Base-by-base conservation (phyloP, 2,113 vertebrate species). In the Rattus rattus region DNA sequence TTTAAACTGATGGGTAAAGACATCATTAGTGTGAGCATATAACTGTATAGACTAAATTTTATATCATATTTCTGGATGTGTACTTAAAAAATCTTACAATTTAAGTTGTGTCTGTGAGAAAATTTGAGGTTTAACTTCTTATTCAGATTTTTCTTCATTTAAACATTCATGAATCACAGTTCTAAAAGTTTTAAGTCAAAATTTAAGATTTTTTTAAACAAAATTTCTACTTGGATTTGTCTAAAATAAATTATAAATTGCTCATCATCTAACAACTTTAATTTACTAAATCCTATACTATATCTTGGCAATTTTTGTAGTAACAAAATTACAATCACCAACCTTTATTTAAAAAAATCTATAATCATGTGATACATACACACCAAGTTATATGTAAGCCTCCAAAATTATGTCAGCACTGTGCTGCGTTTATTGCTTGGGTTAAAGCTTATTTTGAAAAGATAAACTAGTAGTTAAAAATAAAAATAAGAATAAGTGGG, bases 61-160 rank as follows among this genome's bases (percentile, higher is more conserved):
- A 0, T 13, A 24, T 69, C 26, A 88, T 61, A 7, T 84, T 97
- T 87, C 90, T 13, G 72, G 14, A n/a, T 63, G 2, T 86, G 20
- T 47, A 1, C 10, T 59, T 88, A 88, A 43, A 43, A 33, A 77
- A 90, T 65, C 54, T 33, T 92, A 16, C 47, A 19, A 70, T 83
- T 94, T 93, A 73, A 91, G 73, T 24, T 95, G 7, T 28, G 10
- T 12, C 22, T 49, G 7, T 94, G 72, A 80, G 52, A 72, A 94
- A 84, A 83, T 89, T 7, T 84, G 26, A 75, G 17, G 4, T 81
- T 94, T 92, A 87, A 10, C 16, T 79, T 79, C 10, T 91, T n/a
- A 84, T 67, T 4, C 52, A 72, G 2, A 92, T 92, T 80, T 96
- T 84, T 96, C 91, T 54, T 87, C 36, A 59, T 43, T 95, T 93